Base-by-base conservation (phyloP, 2,113 vertebrate species). In the Merops nubicus region DNA sequence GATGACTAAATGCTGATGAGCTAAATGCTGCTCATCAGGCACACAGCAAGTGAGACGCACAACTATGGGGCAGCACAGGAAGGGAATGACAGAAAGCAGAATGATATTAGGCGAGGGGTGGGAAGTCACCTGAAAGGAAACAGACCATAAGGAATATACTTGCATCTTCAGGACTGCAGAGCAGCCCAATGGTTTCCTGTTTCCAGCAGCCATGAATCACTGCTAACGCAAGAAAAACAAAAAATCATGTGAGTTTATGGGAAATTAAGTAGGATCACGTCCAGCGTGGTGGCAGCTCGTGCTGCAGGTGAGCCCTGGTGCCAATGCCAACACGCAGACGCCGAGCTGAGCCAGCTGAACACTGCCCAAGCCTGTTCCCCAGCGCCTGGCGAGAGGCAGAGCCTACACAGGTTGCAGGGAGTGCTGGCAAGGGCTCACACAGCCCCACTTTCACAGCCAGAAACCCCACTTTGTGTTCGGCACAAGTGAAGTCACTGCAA, bases 271-370 rank as follows among this genome's bases (percentile, higher is more conserved):
- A 47, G 38, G 57, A 26, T 42, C 3, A 0, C 15, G 8, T 47
- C 47, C 34, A 25, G 62, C 1, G 2, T 15, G 18, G 81, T 48
- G 42, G 14, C 6, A 5, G 20, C 33, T 73, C 31, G 9, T 4
- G 2, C 34, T 11, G n/a, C 36, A 34, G 16, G 47, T 3, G 2
- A 89, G 50, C n/a, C 31, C 33, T 29, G 25, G 19, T 29, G 38
- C 38, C 0, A 0, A 28, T 38, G 51, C 19, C 2, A 3, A 67
- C 20, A 0, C 0, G 69, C 42, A 54, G 21, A 28, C 8, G 4
- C 11, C 3, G 1, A 8, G 59, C 17, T 38, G 45, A n/a, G 28
- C 70, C 6, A 6, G 16, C 57, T 64, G 33, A 79, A 26, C 34
- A 22, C 51, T 31, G n/a, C 43, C 42, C 0, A 0, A 60, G 34